Conservation (phyloP, 2,113 vertebrate species). For the Malurus elegans region DNA sequence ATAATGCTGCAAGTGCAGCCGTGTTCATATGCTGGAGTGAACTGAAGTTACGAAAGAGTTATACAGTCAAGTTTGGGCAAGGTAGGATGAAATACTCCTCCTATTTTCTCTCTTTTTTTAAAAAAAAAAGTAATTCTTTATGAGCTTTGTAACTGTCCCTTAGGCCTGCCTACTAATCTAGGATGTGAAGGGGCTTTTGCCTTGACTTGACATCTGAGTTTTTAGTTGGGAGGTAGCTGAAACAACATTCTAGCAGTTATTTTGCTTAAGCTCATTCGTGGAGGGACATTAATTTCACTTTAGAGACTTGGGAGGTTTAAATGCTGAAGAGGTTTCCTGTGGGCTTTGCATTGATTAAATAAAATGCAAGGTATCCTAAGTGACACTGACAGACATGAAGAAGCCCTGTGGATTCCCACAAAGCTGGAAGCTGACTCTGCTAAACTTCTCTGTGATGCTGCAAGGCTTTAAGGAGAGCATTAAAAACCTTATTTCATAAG, state of each 20-base stretch:
- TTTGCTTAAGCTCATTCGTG: background rate
- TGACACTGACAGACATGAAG: background rate
- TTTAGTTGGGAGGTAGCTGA: background rate
- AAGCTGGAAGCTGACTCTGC: background rate
- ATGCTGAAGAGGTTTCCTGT: background rate
- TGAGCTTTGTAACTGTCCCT: background rate
- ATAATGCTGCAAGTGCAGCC: background rate
- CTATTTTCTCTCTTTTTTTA: background rate
- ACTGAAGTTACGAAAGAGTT: background rate
- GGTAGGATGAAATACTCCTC: background rate
- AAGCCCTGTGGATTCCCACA: background rate
- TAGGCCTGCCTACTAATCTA: background rate
- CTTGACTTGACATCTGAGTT: background rate
- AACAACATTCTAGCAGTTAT: background rate
- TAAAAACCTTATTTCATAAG: background rate
- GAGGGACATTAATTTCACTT: background rate
- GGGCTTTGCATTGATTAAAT: background rate
- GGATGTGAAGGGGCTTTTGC: background rate
- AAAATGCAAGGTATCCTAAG: background rate
- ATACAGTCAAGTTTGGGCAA: background rate
- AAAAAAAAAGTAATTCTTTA: background rate
- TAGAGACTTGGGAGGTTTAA: background rate
- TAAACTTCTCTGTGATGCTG: background rate
- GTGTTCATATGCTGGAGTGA: background rate
- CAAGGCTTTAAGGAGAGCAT: background rate